Evolutionary conservation across 2,888 invertebrate genomes (phyloP), one percentile per base, ranked within the genome.

Genomic region (Chamaedrilus cognettii): DNA sequence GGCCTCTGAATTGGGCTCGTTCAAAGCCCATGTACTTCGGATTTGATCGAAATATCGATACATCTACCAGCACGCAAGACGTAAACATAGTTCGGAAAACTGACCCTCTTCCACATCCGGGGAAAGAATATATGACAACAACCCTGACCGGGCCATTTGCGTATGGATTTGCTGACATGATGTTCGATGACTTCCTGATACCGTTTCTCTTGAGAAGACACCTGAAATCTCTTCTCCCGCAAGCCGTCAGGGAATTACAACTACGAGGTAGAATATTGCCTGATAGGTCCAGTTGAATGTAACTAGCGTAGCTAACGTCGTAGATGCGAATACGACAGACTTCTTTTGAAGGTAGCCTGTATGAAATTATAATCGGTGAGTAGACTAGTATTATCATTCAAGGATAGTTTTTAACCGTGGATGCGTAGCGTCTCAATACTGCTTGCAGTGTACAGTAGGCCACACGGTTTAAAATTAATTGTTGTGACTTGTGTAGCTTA

Each of bases 11-110:
- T 4, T 62, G 49, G 49, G 30, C 31, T 28, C 31, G 51, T n/a
- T 30, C 28, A 26, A 62, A 31, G n/a, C 0, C 35, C 1, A 26
- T 60, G 15, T 60, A 60, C 31, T 62, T 23, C 32, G 62, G 62
- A 62, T 62, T 62, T 15, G 33, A 62, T 28, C 62, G 5, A 52
- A 7, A 52, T 23, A 7, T 19, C 55, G 23, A 26, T 19, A 19
- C 28, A 52, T 7, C 26, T 52, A 5, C 55, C 19, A 52, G 15
- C 7, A 23, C 55, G 15, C 55, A 7, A 19, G 28, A 52, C 26
- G 55, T 23, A 15, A 52, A 23, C 11, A 52, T 52, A 52, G 26
- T 52, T 26, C 11, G 26, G 7, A 52, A 15, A 23, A 19, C 55
- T 23, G 26, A 11, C 5, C 23, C 55, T 52, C 55, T 23, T 15